Base-by-base conservation (phyloP, 2,113 vertebrate genomes). In the Todiramphus saurophagus region DNA sequence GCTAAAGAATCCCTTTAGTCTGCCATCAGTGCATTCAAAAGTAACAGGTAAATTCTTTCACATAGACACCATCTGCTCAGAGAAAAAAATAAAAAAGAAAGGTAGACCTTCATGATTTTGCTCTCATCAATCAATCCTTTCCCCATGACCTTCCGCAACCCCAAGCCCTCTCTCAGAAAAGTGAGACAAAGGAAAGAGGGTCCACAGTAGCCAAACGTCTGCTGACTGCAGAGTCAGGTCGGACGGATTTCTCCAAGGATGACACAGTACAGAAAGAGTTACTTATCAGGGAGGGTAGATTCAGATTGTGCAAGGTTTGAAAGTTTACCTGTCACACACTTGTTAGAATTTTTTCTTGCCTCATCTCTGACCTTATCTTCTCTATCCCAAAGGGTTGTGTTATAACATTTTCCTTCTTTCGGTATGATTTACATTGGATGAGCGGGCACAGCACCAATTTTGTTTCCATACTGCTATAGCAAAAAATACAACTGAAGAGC, bases 361-460 rank as follows among this genome's bases (percentile, higher is more conserved):
- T 91, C 31, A 33, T 93, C 56, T 89, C 69, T 95, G 93, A 95
- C 93, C 92, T 93, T 86, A 50, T 50, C 66, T 85, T 64, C 72
- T 80, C 28, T 91, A 2, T 86, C 91, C 86, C 78, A 70, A 87
- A 60, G 43, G 39, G 87, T 50, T 89, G 25, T 41, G 66, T 91
- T 93, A 67, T 81, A 93, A 67, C 58, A 46, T 91, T 96, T 93
- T 83, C 51, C 23, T 88, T 70, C 82, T 91, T 93, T 83, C 33
- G 28, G 27, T 86, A 43, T 83, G 81, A 94, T 91, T 94, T 87
- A 74, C 43, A 81, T 92, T 72, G 44, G 24, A 25, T 50, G 50
- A 89, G 64, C 81, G 91, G 87, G 94, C 41, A 58, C 91, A 78
- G 89, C 90, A 96, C 31, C 91, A 67, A 39, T 91, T 94, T 93